Evolutionary conservation across 2,113 vertebrate species (phyloP), one percentile per base, ranked within the genome.

Genomic region (Chaetura pelagica): DNA sequence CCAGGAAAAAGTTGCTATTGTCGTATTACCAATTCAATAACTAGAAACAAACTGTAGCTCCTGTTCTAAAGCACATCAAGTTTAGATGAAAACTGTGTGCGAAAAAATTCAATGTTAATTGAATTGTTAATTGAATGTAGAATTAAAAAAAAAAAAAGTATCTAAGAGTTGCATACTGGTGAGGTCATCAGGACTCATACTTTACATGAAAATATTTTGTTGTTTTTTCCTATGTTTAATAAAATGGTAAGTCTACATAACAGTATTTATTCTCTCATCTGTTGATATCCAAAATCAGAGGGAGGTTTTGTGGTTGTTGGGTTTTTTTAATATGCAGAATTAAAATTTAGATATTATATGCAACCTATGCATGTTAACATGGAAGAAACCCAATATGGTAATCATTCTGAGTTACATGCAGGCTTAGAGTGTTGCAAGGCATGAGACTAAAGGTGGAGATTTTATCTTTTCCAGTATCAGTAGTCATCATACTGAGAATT

Each of bases 301-400:
- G 3, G 4, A 5, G 14, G 4, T 13, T 48, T 35, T 69, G 10
- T 52, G n/a, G 40, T 48, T 19, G 46, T 12, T 7, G 38, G 38
- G 38, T 23, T 2, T 49, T 54, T 82, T 82, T 12, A 66, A 63
- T 35, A 59, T 2, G 6, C 7, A 58, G 74, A 63, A 82, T 66
- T 15, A 57, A 72, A 76, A n/a, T 4, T 22, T 26, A 87, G 66
- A 15, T 29, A 44, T 46, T 30, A 3, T 2, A 40, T 3, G 71
- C 38, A 84, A 14, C 18, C 12, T 19, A 29, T 0, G 0, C 1
- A 1, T 1, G 12, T 8, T 49, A 40, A 30, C 74, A 52, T 17
- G 15, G 85, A 94, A 63, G 80, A 82, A 75, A 69, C 93, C 90
- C 89, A 82, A 91, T 91, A 95, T 44, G 87, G 95, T 23, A 57